phyloP scores from a whole-genome alignment of 2,797 vertebrate species.

The Enoplosus armatus region DNA sequence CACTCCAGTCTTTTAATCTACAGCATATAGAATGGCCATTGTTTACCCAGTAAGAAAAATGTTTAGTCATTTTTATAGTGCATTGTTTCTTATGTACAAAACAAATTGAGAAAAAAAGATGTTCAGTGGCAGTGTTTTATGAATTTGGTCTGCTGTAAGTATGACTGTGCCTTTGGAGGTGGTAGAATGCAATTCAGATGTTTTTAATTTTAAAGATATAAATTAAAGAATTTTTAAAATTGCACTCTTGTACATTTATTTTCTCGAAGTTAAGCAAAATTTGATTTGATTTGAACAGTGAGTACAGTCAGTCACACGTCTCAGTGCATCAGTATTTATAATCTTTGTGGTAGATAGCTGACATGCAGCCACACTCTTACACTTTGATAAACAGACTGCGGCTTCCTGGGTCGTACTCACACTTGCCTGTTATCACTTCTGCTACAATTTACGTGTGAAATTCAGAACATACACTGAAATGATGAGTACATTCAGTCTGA shows the following conservation, averaged over 20 bases:
- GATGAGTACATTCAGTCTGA: neutral
- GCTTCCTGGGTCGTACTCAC: neutral
- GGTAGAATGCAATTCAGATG: constrained; percentile 88
- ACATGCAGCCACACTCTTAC: neutral
- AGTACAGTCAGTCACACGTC: neutral
- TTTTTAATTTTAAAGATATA: constrained; percentile 89
- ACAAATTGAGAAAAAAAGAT: constrained; percentile 70
- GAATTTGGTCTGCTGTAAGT: constrained; percentile 86
- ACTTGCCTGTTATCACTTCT: neutral
- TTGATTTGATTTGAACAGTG: neutral
- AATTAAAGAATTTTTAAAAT: constrained; percentile 87
- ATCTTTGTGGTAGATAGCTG: neutral
- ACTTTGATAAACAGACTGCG: neutral
- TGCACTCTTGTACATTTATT: constrained; percentile 39
- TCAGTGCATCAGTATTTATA: neutral
- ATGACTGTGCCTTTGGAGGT: constrained; percentile 91
- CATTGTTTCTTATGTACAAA: constrained; percentile 83
- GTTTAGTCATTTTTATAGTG: constrained; percentile 79
- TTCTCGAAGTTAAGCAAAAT: neutral
- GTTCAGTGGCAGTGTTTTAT: constrained; percentile 86
- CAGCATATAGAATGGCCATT: constrained; percentile 74
- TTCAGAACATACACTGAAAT: too few relatives aligned
- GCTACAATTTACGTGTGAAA: too few relatives aligned
- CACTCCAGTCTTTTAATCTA: constrained; percentile 71
- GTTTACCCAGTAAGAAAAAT: constrained; percentile 76